Base-by-base conservation (phyloP, 2,113 vertebrate species). In the Pardalotus punctatus region DNA sequence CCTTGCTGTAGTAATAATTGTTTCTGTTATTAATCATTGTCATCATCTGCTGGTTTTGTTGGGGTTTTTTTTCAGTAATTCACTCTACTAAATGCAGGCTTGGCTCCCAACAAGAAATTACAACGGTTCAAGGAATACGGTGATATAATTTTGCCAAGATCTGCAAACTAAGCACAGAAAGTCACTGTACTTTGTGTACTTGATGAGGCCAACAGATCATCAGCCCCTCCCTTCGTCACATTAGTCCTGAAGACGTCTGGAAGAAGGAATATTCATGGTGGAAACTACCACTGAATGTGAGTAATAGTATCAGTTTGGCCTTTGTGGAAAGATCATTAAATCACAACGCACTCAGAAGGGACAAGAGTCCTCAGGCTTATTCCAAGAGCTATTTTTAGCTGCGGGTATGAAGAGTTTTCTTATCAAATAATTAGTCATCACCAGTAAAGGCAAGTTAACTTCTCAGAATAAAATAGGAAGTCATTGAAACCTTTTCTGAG, bases 261-360 rank as follows among this genome's bases (percentile, higher is more conserved):
- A 29, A 51, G 40, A 86, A 29, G 56, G 43, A 86, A 62, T 92
- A 90, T 83, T 95, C 85, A 24, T 71, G 74, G 56, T 92, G 60
- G 88, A 91, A 94, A 71, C 80, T 27, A 71, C 90, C 74, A 43
- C 48, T 12, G 60, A 88, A 80, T 56, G n/a, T 86, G 67, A 96
- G 74, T 90, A 96, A 94, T 70, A 86, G 38, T 73, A 77, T 78
- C 43, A 2, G 82, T 60, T 88, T 93, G 90, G 90, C 93, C 90
- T 93, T 81, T 94, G 72, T 87, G 85, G 79, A 93, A 91, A 91
- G 65, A 89, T 40, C 88, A 88, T 93, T 92, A 92, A 94, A 95
- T 94, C 85, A 92, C 73, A 81, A 27, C 2, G 0, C 56, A 65
- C 33, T 67, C 81, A 90, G 86, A 88, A 56, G 45, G 51, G 64